Conservation (phyloP, 2,888 invertebrate species). For the Tenthredo scrophulariae region DNA sequence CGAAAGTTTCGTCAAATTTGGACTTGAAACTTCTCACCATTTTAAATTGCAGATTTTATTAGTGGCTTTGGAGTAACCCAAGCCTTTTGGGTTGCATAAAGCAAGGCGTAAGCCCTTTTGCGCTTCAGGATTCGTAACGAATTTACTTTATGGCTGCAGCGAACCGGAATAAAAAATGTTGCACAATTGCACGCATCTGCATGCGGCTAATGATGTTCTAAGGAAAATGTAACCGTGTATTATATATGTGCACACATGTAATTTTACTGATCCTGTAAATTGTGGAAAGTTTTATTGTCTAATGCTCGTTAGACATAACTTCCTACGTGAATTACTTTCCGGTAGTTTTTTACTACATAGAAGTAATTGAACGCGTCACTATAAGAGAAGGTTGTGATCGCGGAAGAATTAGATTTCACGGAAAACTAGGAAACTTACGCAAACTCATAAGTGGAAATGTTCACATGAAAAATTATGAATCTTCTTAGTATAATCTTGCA, state of each 20-base stretch:
- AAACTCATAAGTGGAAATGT: constrained; percentile 16
- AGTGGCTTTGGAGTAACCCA: neutral
- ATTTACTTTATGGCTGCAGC: neutral
- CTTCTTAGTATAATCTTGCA: neutral
- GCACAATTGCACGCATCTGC: constrained; percentile 26
- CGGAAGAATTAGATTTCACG: constrained; percentile 31
- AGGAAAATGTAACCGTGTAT: constrained; percentile 5
- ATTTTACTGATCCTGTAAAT: neutral
- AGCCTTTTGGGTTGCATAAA: neutral
- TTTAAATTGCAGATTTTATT: neutral
- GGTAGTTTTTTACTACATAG: neutral
- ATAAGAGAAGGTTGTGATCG: neutral
- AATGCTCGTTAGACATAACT: constrained; percentile 14
- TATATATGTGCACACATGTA: neutral
- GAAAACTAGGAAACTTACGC: constrained; percentile 15
- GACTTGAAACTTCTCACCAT: neutral
- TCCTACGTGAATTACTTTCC: constrained; percentile 5
- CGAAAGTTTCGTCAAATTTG: constrained; percentile 25
- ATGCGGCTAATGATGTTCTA: constrained; percentile 38
- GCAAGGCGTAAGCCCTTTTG: neutral
- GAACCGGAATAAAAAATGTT: constrained; percentile 5
- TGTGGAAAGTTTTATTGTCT: constrained; percentile 46
- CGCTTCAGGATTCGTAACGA: neutral
- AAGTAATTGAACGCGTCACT: constrained; percentile 24
- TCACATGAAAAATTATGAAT: constrained; percentile 1